Percentiles rank a stretch among this genome's conserved stretches.
phyloP scores from a whole-genome alignment of 2,797 vertebrate species.

The Phalloptychus januarius region DNA sequence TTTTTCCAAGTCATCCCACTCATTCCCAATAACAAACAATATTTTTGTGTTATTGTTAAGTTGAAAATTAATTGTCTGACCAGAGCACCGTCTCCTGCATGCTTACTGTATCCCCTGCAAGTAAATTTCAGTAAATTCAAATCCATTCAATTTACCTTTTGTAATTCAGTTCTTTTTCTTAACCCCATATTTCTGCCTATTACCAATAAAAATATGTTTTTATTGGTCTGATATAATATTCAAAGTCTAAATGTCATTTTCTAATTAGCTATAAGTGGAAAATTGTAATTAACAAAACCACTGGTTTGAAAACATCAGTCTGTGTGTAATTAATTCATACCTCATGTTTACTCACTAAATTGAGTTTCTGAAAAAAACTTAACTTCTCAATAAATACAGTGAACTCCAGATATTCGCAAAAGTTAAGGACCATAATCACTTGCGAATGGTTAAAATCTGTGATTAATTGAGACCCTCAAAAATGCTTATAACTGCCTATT shows the following conservation, averaged over 20 bases:
- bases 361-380: neutral
- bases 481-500: neutral
- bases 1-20: neutral
- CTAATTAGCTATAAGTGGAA: neutral
- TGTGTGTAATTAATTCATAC: neutral
- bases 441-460: neutral
- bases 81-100: neutral
- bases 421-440: neutral
- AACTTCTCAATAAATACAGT: neutral
- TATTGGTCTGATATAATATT: neutral
- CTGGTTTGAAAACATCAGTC: too few species aligned
- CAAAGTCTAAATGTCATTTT: neutral
- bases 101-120: neutral
- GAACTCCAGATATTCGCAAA: neutral
- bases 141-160: neutral
- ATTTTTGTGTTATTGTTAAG: neutral
- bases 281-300: too few species aligned
- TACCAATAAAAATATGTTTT: too few species aligned
- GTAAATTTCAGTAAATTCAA: neutral
- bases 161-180: neutral
- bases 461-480: neutral
- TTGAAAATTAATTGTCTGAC: neutral
- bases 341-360: neutral
- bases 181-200: neutral
- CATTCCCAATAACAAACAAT: neutral